Base-by-base conservation (phyloP, 2,797 vertebrate genomes). In the Halcyon smyrnensis region DNA sequence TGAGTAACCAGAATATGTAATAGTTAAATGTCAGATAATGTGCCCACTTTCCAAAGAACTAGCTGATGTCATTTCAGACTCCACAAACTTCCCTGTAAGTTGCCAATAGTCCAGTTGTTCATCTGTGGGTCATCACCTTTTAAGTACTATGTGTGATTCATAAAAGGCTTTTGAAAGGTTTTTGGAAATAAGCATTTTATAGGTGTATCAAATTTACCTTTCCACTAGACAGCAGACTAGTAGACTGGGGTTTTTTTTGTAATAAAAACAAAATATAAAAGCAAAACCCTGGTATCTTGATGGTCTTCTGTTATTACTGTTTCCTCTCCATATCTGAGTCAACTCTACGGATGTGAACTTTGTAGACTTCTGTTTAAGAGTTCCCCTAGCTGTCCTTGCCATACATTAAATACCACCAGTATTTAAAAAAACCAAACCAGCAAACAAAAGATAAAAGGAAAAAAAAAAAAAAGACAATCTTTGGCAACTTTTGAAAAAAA, bases 11-110 rank as follows among this genome's bases (percentile, higher is more conserved):
- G 51, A 92, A 77, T 81, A 86, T 86, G 51, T 81, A 90, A 60
- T 80, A 95, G 92, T 83, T 91, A 93, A 87, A 93, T 74, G 81
- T 53, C 89, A 95, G 95, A 88, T 91, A 84, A 90, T 48, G 45
- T 76, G 19, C 79, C 7, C 8, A 54, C 69, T 92, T 96, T 94
- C 93, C 86, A 91, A 94, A 96, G 62, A 88, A 75, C 30, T 14
- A 86, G 36, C 39, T 94, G 87, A 90, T 93, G 87, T 96, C 59
- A 94, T 88, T 96, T 87, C 70, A 91, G 59, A 63, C 65, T 45
- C 51, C 76, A 75, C 62, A 88, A 36, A 84, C 85, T 88, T 94
- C 82, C 82, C 87, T 81, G 70, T 43, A 78, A 53, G 41, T 70
- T 95, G 60, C 74, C 85, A 84, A 4, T 69, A 91, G 73, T 63